These are phyloP conservation scores for Austrofundulus limnaeus DNA, from an alignment of 2,113 vertebrate species.

Conservation along the genomic window DNA sequence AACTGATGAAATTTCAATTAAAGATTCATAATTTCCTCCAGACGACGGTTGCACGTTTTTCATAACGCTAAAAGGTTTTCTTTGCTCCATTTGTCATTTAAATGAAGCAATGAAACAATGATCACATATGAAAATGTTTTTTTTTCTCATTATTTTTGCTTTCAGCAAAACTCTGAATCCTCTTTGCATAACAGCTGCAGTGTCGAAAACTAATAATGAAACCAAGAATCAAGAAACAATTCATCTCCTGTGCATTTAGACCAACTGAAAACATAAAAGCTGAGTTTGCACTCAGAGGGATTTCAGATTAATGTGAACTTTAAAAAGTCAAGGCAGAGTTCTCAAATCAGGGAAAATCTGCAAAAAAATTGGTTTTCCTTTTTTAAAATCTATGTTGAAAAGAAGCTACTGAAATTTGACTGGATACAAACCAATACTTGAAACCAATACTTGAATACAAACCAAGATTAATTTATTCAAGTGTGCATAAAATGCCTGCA, in stretches of 20 bases:
- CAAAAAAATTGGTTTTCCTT: neutral
- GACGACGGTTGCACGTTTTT: neutral
- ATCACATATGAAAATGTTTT: slow-evolving; percentile 18
- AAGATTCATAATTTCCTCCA: neutral
- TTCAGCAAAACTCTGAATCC: slow-evolving; percentile 13
- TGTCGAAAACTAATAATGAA: slow-evolving; percentile 76
- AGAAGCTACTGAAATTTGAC: neutral
- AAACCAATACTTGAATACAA: neutral
- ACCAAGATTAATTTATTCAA: neutral
- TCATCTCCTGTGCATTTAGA: slow-evolving; percentile 21
- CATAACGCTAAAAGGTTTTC: neutral
- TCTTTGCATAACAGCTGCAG: slow-evolving; percentile 77
- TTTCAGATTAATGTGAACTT: slow-evolving; percentile 5
- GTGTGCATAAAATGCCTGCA: neutral
- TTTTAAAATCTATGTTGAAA: neutral
- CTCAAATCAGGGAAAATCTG: neutral
- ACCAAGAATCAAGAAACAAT: slow-evolving; percentile 70
- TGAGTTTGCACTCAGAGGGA: slow-evolving; percentile 31
- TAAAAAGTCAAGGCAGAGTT: slow-evolving; percentile 2
- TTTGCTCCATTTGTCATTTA: slow-evolving; percentile 20
- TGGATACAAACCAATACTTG: neutral
- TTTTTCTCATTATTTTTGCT: slow-evolving; percentile 36
- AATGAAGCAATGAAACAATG: slow-evolving; percentile 24
- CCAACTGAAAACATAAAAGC: slow-evolving; percentile 45
- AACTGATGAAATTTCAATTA: neutral